Percentiles rank a stretch among this genome's conserved stretches.
Conservation (phyloP, 2,888 invertebrate species). For the Drosophila formosana region DNA sequence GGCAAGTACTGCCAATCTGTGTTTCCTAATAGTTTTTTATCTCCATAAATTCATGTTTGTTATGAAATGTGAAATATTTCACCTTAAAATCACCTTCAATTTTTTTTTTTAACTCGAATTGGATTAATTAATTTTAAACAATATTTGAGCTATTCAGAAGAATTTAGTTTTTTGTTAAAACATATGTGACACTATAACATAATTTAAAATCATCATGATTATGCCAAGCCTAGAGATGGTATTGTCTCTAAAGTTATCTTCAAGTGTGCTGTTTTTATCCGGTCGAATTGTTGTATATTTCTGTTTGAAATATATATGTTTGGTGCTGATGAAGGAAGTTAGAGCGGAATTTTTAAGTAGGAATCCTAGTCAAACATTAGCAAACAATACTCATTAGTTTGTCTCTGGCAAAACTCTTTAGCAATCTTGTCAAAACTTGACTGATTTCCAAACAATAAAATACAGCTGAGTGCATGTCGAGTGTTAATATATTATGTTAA, state of each 20-base stretch:
- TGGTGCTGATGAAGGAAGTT: too few relatives aligned
- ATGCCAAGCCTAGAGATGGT: too few relatives aligned
- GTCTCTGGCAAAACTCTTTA: background rate
- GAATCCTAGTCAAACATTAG: too few relatives aligned
- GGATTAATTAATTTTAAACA: background rate
- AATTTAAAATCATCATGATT: too few relatives aligned
- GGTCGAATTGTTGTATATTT: too few relatives aligned
- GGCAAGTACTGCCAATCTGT: constrained; percentile 37
- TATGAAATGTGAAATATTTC: background rate
- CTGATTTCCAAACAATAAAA: constrained; percentile 60
- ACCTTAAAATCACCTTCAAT: background rate
- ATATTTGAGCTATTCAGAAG: background rate
- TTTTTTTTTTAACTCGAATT: background rate
- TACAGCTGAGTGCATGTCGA: constrained; percentile 62
- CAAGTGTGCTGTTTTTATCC: too few relatives aligned
- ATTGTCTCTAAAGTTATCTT: too few relatives aligned
- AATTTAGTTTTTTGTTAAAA: too few relatives aligned
- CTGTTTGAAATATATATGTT: too few relatives aligned
- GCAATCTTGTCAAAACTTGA: constrained; percentile 14
- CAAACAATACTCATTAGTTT: background rate
- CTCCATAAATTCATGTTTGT: constrained; percentile 23
- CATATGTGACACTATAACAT: too few relatives aligned
- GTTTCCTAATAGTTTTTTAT: constrained; percentile 51
- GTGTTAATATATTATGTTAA: constrained; percentile 71
- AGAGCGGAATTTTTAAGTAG: too few relatives aligned